A percentile compares a stretch with the other conserved stretches of the same genome.
These are phyloP conservation scores for Zaprionus lineosus DNA, from an alignment of 2,888 invertebrate genomes.

Conservation along the genomic window DNA sequence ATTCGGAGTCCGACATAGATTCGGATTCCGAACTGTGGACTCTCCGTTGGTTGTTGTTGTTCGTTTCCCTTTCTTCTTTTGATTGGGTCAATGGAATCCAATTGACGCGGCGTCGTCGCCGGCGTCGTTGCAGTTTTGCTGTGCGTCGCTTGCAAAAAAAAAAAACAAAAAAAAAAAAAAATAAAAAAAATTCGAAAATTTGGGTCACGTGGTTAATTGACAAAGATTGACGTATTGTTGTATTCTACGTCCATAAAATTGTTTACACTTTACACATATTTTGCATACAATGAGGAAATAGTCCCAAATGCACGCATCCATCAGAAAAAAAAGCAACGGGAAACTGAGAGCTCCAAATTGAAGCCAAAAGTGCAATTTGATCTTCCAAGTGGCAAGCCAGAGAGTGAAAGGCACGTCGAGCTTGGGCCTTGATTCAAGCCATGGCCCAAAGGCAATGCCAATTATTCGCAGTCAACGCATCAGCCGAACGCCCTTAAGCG, in stretches of 20 bases:
- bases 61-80: slow-evolving; percentile 39
- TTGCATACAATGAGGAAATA: slow-evolving; percentile 73
- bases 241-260: slow-evolving; percentile 60
- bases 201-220: slow-evolving; percentile 75
- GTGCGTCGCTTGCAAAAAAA: slow-evolving; percentile 17
- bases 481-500: not conserved
- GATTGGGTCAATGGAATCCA: slow-evolving; percentile 79
- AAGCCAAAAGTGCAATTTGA: not conserved
- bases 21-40: not conserved
- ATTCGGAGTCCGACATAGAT: not conserved
- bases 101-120: slow-evolving; percentile 61
- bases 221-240: slow-evolving; percentile 78
- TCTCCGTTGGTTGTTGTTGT: slow-evolving; percentile 9
- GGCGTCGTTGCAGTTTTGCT: slow-evolving; percentile 57
- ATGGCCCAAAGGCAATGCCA: slow-evolving; percentile 4
- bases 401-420: slow-evolving; percentile 37
- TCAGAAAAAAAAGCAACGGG: slow-evolving; percentile 39
- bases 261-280: slow-evolving; percentile 49
- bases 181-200: no score
- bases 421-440: slow-evolving; percentile 36
- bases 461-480: not conserved
- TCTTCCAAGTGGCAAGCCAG: not conserved
- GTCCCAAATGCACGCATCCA: slow-evolving; percentile 37
- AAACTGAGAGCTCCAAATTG: slow-evolving; percentile 7
- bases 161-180: no score